Percentiles rank a stretch among this genome's conserved stretches.
phyloP scores from a whole-genome alignment of 2,888 invertebrate species.

The Lobophora halterata region DNA sequence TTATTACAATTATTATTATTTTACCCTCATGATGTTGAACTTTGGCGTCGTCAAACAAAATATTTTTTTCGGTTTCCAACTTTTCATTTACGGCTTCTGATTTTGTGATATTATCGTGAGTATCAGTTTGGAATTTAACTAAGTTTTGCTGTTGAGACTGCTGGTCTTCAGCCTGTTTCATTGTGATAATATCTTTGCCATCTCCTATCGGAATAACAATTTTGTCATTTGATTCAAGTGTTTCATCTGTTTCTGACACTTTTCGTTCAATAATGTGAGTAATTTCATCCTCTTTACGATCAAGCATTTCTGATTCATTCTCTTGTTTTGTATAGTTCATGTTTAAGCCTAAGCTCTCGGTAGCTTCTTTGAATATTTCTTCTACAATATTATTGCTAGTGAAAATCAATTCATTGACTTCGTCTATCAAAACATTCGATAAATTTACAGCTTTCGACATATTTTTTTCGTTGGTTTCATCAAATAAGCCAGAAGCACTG shows the following conservation, averaged over 20 bases:
- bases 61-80: too few species aligned
- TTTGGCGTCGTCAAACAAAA: too few species aligned
- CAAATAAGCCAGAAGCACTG: background rate
- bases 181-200: too few species aligned
- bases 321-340: background rate
- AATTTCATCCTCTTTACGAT: too few species aligned
- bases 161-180: too few species aligned
- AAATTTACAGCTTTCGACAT: background rate
- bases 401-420: conserved; percentile 6
- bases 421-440: conserved; percentile 1
- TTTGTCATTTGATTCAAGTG: too few species aligned
- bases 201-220: too few species aligned
- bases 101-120: background rate
- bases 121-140: background rate
- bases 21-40: conserved; percentile 8
- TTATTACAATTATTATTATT: background rate
- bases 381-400: conserved; percentile 5
- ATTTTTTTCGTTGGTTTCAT: too few species aligned
- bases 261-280: too few species aligned
- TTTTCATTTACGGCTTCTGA: too few species aligned
- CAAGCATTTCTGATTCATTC: background rate
- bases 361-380: conserved; percentile 1
- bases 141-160: too few species aligned
- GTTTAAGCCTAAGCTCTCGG: background rate
- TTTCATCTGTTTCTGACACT: too few species aligned